Evolutionary conservation across 37 sponge, comb jelly and placozoan genomes (phyloP).

Genomic region (Agelas oroides): DNA sequence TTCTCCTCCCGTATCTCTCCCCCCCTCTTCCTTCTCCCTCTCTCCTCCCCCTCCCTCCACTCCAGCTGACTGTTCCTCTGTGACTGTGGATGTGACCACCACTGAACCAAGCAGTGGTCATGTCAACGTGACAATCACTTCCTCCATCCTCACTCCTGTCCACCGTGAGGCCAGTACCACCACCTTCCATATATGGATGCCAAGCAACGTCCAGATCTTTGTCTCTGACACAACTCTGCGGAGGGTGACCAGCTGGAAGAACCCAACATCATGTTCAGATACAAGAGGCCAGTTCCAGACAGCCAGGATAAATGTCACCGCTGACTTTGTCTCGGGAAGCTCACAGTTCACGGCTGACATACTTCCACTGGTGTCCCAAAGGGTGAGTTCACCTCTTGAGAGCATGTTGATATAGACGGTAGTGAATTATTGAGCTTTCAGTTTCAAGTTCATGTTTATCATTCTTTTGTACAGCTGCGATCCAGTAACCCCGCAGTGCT

Average conservation of each 20-base stretch:
- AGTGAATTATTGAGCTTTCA: no score
- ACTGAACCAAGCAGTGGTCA: neutral
- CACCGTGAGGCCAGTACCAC: neutral
- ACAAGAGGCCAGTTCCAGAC: conserved; percentile 20
- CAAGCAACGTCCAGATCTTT: neutral
- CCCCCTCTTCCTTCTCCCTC: neutral
- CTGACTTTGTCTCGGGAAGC: conserved; percentile 10
- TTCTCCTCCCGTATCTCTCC: no score
- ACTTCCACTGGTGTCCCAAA: conserved; percentile 2
- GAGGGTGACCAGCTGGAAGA: conserved; percentile 33
- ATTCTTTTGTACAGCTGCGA: neutral
- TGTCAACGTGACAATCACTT: conserved; percentile 1
- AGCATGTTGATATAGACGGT: no score
- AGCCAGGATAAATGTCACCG: conserved; percentile 16
- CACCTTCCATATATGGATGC: conserved; percentile 44
- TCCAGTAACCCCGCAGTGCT: conserved; percentile 6
- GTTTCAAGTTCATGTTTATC: neutral
- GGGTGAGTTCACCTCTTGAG: conserved; percentile 28
- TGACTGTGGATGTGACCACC: neutral
- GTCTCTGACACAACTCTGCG: conserved; percentile 13
- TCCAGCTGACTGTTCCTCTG: neutral
- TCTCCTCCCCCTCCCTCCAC: neutral
- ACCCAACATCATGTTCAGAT: neutral
- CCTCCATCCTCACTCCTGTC: neutral
- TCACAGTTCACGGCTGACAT: conserved; percentile 38